A percentile compares a stretch with the other conserved stretches of the same genome.
These are phyloP conservation scores for Penaeus japonicus DNA, from an alignment of 1,140 invertebrate genomes.

Conservation along the genomic window DNA sequence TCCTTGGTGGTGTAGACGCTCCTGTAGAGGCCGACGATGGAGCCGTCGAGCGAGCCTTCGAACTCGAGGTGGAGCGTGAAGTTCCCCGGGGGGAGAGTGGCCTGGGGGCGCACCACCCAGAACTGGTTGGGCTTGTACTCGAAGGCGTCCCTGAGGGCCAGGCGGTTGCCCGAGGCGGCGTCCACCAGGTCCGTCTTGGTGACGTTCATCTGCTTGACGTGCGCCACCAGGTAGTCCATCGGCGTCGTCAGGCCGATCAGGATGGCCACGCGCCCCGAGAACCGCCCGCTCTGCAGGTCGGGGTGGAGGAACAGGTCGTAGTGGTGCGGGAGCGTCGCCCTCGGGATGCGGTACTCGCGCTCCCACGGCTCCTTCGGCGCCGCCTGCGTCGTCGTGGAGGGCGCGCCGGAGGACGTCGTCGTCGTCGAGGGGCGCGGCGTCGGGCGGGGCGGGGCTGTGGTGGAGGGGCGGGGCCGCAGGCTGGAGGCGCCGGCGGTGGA, in stretches of 20 bases:
- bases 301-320: conserved; percentile 81
- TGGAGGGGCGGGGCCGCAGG: not conserved
- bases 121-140: conserved; percentile 72
- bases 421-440: not conserved
- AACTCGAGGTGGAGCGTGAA: conserved; percentile 75
- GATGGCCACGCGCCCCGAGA: conserved; percentile 78
- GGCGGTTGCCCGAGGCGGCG: conserved; percentile 37
- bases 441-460: not conserved
- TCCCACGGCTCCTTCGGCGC: conserved; percentile 63
- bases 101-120: conserved; percentile 70
- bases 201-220: conserved; percentile 64
- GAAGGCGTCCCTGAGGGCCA: conserved; percentile 64
- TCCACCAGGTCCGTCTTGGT: conserved; percentile 59
- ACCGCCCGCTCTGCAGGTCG: conserved; percentile 74
- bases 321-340: conserved; percentile 73
- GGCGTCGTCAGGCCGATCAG: conserved; percentile 60
- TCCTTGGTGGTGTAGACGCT: conserved; percentile 74
- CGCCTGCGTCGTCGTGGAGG: not conserved
- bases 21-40: conserved; percentile 81
- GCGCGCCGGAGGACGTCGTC: not conserved
- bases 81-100: conserved; percentile 68
- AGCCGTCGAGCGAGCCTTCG: conserved; percentile 71
- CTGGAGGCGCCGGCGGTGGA: not conserved
- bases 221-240: conserved; percentile 65
- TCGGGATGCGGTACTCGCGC: conserved; percentile 70